These are phyloP conservation scores for Drosophila meridiana DNA, from an alignment of 2,888 invertebrate genomes.

Conservation along the genomic window DNA sequence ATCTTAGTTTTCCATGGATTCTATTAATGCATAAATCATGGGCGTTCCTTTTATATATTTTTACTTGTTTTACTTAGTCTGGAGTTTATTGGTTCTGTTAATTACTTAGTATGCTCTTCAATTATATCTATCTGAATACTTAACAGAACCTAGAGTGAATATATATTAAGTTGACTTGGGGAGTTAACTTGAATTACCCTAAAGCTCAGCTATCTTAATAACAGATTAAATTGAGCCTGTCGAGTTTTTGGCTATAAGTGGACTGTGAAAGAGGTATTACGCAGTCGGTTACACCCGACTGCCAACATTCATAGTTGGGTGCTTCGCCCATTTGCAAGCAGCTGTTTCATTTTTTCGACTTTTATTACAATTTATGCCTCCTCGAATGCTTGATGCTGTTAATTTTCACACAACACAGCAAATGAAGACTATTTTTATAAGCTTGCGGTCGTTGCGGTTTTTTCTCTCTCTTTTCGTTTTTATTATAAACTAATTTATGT, in stretches of 20 bases:
- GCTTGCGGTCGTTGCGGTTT: constrained; percentile 46
- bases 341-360: constrained; percentile 53
- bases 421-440: constrained; percentile 67
- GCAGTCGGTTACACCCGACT: not conserved
- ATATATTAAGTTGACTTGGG: not conserved
- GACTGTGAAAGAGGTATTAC: not conserved
- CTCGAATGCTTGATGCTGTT: constrained; percentile 56
- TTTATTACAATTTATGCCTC: constrained; percentile 63
- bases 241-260: not conserved
- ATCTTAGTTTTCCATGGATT: not conserved
- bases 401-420: constrained; percentile 51
- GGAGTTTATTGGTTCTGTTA: not conserved
- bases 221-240: not conserved
- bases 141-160: not conserved
- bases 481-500: constrained; percentile 71
- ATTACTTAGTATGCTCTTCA: not conserved
- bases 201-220: not conserved
- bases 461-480: constrained; percentile 37
- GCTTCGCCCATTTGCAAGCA: constrained; percentile 35
- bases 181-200: not conserved
- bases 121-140: not conserved
- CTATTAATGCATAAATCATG: not conserved
- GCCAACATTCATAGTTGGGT: not conserved
- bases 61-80: not conserved
- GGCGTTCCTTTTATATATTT: not conserved